These are phyloP conservation scores for Lophura nycthemera DNA, from an alignment of 2,113 vertebrate species.

Conservation along the genomic window DNA sequence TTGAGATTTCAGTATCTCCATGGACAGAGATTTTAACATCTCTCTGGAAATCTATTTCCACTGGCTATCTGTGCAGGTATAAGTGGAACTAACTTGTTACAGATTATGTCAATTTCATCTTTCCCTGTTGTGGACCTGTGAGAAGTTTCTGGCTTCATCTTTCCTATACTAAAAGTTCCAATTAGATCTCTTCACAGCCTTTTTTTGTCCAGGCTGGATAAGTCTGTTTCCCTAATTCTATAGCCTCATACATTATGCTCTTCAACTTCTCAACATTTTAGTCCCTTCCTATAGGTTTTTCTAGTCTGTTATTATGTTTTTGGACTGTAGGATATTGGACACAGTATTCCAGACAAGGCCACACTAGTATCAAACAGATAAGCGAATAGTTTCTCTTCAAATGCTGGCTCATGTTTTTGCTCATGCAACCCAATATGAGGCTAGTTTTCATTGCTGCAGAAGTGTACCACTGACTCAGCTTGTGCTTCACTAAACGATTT, in stretches of 20 bases:
- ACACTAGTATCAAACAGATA: neutral
- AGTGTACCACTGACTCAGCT: neutral
- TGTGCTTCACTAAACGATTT: neutral
- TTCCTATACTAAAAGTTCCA: neutral
- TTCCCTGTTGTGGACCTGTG: neutral
- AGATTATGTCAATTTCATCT: neutral
- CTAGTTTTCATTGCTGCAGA: neutral
- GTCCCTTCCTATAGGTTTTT: neutral
- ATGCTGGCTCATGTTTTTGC: neutral
- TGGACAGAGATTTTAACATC: neutral
- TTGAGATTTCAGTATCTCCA: neutral
- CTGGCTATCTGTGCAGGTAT: neutral
- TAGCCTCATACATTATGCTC: neutral
- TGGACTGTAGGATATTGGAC: neutral
- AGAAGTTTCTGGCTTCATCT: neutral
- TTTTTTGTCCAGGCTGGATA: neutral
- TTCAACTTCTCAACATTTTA: neutral
- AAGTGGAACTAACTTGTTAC: neutral
- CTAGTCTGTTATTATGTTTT: neutral
- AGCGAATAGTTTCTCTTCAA: neutral
- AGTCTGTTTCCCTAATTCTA: neutral
- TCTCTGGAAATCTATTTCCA: neutral
- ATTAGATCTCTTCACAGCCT: neutral
- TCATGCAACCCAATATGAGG: neutral
- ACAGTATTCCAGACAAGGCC: neutral